Evolutionary conservation across 92 coral and sea anemone species (phyloP).

Genomic region (Chrysogorgia sp.): DNA sequence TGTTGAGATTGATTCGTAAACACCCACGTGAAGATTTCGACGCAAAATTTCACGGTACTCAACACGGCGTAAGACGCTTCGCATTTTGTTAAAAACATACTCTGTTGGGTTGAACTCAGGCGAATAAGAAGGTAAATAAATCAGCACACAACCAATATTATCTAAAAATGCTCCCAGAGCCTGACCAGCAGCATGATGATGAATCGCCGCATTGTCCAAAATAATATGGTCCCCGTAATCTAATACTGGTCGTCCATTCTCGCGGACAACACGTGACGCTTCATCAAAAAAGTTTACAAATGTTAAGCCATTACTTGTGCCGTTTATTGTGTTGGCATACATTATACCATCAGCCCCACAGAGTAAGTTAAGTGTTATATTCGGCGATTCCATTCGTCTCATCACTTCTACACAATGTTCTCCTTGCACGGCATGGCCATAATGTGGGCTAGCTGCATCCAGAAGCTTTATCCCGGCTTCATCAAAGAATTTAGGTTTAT

Average conservation of each 20-base stretch:
- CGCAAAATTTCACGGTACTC: conserved; percentile 45
- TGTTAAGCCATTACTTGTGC: conserved; percentile 32
- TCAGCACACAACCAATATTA: conserved; percentile 40
- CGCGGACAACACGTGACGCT: conserved; percentile 24
- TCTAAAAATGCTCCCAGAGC: conserved; percentile 59
- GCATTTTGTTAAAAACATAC: conserved; percentile 51
- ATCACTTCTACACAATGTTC: too few relatives aligned
- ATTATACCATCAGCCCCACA: conserved; percentile 49
- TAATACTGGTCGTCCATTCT: conserved; percentile 44
- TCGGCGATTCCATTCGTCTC: too few relatives aligned
- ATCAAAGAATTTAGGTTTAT: conserved; percentile 44
- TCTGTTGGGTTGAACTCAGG: too few relatives aligned
- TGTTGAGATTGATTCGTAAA: conserved; percentile 43
- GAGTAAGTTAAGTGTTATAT: too few relatives aligned
- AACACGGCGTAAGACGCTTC: conserved; percentile 37
- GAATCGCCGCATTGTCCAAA: conserved; percentile 52
- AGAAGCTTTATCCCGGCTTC: too few relatives aligned
- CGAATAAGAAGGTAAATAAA: too few relatives aligned
- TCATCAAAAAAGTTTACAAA: conserved; percentile 59
- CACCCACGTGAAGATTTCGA: conserved; percentile 50
- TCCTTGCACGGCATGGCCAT: too few relatives aligned
- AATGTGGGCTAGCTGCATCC: too few relatives aligned
- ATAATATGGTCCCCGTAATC: conserved; percentile 52
- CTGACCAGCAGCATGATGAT: conserved; percentile 47
- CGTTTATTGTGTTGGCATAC: too few relatives aligned